Evolutionary conservation across 2,888 invertebrate species (phyloP).

Genomic region (Drosophila mayaguana): DNA sequence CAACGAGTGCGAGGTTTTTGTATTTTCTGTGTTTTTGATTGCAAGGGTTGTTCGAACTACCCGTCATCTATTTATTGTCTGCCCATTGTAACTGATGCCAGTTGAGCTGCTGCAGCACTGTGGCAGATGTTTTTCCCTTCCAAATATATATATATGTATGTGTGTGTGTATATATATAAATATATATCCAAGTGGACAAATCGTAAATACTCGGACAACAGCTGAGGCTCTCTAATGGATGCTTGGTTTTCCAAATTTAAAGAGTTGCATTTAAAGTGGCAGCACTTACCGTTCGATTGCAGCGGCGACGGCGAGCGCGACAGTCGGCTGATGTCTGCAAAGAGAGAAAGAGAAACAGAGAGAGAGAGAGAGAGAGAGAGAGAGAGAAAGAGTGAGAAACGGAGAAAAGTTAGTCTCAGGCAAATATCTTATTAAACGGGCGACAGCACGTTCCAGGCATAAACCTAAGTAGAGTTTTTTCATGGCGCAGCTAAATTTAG

Average conservation of each 20-base stretch:
- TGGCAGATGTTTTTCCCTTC: slow-evolving; percentile 74
- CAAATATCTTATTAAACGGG: slow-evolving; percentile 1
- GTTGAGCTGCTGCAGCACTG: slow-evolving; percentile 3
- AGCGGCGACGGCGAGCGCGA: slow-evolving; percentile 93
- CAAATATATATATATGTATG: slow-evolving; percentile 19
- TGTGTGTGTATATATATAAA: not conserved
- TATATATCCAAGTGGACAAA: slow-evolving; percentile 73
- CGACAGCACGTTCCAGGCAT: slow-evolving; percentile 41
- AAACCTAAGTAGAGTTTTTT: slow-evolving; percentile 12
- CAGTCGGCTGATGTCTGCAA: slow-evolving; percentile 87
- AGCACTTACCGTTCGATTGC: slow-evolving; percentile 89
- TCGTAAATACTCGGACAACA: slow-evolving; percentile 81
- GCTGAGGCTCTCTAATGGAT: slow-evolving; percentile 62
- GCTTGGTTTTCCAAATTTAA: slow-evolving; percentile 3
- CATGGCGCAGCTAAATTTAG: slow-evolving; percentile 24
- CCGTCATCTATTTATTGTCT: slow-evolving; percentile 51
- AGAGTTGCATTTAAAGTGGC: slow-evolving; percentile 16
- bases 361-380: not conserved
- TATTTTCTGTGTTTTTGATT: not conserved
- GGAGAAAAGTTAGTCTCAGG: not conserved
- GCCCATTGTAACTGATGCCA: slow-evolving; percentile 76
- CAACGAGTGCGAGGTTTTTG: slow-evolving; percentile 46
- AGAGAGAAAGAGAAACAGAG: slow-evolving; percentile 1
- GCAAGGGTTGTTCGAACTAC: slow-evolving; percentile 55
- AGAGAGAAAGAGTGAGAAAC: not conserved